Evolutionary conservation across 2,888 invertebrate species (phyloP).

Genomic region (Nephrotoma flavescens): DNA sequence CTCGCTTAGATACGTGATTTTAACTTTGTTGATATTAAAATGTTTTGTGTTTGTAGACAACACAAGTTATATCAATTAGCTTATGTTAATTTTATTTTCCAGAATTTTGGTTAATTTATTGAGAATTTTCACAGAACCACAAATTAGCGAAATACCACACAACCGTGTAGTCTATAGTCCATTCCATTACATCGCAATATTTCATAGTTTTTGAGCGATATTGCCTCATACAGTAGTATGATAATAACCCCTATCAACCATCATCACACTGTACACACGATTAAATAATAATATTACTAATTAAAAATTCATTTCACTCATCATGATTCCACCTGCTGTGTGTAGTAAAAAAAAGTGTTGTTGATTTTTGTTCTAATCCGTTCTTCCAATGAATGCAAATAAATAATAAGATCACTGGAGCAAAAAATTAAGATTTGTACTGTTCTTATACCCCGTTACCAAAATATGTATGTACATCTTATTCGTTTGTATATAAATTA

Average conservation of each 20-base stretch:
- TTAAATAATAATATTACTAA: background rate
- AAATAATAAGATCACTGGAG: background rate
- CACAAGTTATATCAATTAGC: background rate
- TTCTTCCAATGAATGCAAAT: background rate
- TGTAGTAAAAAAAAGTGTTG: background rate
- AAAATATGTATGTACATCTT: background rate
- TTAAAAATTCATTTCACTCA: background rate
- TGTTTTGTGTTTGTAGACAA: background rate
- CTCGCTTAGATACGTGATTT: no score
- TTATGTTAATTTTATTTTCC: background rate
- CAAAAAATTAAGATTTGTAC: background rate
- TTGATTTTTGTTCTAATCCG: background rate
- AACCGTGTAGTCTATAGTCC: background rate
- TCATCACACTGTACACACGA: background rate
- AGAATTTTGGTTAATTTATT: background rate
- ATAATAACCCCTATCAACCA: background rate
- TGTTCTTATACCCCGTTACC: background rate
- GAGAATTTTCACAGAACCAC: background rate
- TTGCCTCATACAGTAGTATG: background rate
- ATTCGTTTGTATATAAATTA: background rate
- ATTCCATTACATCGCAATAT: background rate
- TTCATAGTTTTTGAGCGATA: background rate
- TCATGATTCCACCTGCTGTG: background rate
- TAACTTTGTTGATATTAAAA: background rate
- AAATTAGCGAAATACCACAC: background rate